Percentiles rank a stretch among this genome's conserved stretches.
phyloP scores from a whole-genome alignment of 2,797 vertebrate genomes.

The Acanthurus lineatus region DNA sequence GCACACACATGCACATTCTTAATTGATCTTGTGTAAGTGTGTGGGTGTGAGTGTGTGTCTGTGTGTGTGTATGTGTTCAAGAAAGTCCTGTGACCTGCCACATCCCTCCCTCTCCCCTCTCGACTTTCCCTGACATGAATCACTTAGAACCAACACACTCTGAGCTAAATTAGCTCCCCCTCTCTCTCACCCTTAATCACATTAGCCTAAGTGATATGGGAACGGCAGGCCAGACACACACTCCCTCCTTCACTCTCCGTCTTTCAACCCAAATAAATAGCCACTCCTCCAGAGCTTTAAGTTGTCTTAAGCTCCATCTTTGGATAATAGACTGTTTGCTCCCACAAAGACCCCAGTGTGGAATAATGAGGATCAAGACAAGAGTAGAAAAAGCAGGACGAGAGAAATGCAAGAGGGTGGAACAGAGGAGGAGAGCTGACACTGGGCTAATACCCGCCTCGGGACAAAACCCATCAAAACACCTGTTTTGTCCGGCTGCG shows the following conservation, averaged over 20 bases:
- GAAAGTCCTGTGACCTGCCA: constrained; percentile 61
- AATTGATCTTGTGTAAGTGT: constrained; percentile 19
- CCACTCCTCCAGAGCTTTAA: constrained; percentile 80
- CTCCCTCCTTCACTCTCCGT: constrained; percentile 69
- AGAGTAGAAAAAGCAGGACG: constrained; percentile 66
- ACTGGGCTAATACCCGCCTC: constrained; percentile 62
- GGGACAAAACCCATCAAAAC: constrained; percentile 69
- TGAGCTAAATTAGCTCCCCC: constrained; percentile 72
- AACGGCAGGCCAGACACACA: constrained; percentile 79
- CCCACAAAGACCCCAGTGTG: constrained; percentile 66
- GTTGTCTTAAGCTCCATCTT: constrained; percentile 81
- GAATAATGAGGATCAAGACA: constrained; percentile 81
- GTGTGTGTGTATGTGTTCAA: constrained; percentile 45
- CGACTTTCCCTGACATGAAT: constrained; percentile 72
- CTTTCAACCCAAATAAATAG: constrained; percentile 80
- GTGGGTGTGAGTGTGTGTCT: not conserved
- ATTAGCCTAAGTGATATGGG: constrained; percentile 84
- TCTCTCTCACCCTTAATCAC: constrained; percentile 76
- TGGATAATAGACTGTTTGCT: constrained; percentile 79
- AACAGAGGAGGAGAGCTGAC: constrained; percentile 66
- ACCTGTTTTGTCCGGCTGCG: constrained; percentile 64
- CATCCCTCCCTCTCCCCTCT: constrained; percentile 31
- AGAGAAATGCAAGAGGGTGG: constrained; percentile 67
- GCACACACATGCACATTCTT: constrained; percentile 11
- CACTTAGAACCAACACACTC: constrained; percentile 75